Evolutionary conservation across 2,797 vertebrate species (phyloP), one percentile per base, ranked within the genome.

Genomic region (Typhlichthys eigenmanni): DNA sequence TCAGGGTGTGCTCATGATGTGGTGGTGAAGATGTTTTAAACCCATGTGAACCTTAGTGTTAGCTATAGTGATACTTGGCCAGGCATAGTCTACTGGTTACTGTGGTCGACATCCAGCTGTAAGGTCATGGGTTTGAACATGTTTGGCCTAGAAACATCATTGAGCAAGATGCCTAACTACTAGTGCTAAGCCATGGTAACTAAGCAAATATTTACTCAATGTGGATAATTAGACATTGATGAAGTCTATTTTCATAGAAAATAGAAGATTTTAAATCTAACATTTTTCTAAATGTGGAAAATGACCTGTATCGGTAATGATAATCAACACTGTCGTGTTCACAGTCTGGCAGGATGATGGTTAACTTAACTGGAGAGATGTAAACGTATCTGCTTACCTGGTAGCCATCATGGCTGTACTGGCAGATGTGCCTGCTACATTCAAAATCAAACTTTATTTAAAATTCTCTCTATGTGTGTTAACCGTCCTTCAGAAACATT

Each of bases 401-500:
- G 24, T 24, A 24, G 3, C 24, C 24, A 24, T 24, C 24, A 24
- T 4, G 24, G 24, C 24, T 4, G 4, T 24, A 24, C 24, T 24
- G 24, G 24, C 3, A 24, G 24, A 24, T 24, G 24, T 24, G 24
- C 4, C 24, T 24, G 24, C 24, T 24, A 24, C 24, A 24, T 24
- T 24, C 24, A 13, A 50, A 13, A 13, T n/a, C 24, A 24, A 24
- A 50, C n/a, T 13, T 50, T 13, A 6, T 50, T 14, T 13, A 50
- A 14, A 50, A 24, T 24, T 24, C 24, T 24, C 11, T 48, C 47
- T 50, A 13, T 62, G 54, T 63, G 60, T 63, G 19, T 71, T 55
- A 60, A 71, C 19, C 19, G 29, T 56, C 62, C 24, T 54, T 64
- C 14, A 58, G 58, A 69, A 59, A 54, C 55, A n/a, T 62, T 66